These are phyloP conservation scores for Nymphalis urticae DNA, from an alignment of 2,888 invertebrate species.

Conservation along the genomic window DNA sequence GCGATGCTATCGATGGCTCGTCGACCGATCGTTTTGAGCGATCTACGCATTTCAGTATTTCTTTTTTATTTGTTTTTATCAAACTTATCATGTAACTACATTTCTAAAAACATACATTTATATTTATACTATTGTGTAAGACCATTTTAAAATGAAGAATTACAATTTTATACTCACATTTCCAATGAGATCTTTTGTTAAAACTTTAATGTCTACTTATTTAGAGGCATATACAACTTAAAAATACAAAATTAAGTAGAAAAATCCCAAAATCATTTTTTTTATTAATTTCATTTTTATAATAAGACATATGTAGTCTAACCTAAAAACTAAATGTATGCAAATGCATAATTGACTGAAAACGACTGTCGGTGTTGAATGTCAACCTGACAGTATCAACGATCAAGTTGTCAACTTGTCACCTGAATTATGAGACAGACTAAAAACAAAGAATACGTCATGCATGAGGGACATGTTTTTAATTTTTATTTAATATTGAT, in stretches of 20 bases:
- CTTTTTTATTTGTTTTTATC: neutral
- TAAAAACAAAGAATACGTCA: too few species aligned
- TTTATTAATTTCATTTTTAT: conserved; percentile 75
- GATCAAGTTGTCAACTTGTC: too few species aligned
- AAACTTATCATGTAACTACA: neutral
- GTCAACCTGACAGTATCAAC: too few species aligned
- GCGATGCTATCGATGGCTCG: neutral
- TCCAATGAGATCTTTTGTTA: conserved; percentile 1
- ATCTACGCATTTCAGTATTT: neutral
- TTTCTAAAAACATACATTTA: neutral
- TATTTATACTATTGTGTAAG: neutral
- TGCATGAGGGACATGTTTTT: too few species aligned
- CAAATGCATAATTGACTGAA: neutral
- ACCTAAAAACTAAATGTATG: conserved; percentile 14
- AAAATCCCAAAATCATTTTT: conserved; percentile 87
- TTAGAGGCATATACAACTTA: neutral
- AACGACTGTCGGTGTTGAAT: neutral
- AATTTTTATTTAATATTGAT: too few species aligned
- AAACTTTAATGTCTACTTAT: neutral
- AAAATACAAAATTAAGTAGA: conserved; percentile 7
- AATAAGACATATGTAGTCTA: conserved; percentile 18
- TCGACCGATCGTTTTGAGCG: neutral
- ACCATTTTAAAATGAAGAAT: neutral
- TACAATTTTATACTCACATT: conserved; percentile 11
- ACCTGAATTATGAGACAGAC: too few species aligned